A percentile compares a stretch with the other conserved stretches of the same genome.
Conservation (phyloP, 1,140 invertebrate genomes). For the Hestina assimilis region DNA sequence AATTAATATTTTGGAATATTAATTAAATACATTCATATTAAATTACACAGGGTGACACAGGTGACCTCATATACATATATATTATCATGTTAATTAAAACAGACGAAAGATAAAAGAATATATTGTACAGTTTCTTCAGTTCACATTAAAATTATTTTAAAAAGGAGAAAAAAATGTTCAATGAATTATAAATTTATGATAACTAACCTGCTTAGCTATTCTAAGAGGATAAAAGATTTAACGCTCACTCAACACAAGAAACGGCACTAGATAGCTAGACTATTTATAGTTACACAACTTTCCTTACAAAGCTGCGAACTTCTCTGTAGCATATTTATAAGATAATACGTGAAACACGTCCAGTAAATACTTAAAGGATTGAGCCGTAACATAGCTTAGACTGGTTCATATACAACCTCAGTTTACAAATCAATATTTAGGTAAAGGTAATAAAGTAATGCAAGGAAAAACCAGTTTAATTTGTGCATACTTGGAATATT, state of each 20-base stretch:
- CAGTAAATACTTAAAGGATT: background rate
- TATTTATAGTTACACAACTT: conserved; percentile 32
- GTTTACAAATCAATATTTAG: conserved; percentile 40
- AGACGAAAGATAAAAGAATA: too few species aligned
- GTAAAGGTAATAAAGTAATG: conserved; percentile 67
- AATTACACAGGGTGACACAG: background rate
- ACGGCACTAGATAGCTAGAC: conserved; percentile 19
- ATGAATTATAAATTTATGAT: background rate
- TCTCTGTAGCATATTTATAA: conserved; percentile 7
- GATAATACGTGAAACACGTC: background rate
- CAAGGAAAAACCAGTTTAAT: conserved; percentile 73
- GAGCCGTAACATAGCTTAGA: background rate
- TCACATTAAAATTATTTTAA: too few species aligned
- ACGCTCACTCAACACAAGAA: conserved; percentile 5
- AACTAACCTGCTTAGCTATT: background rate
- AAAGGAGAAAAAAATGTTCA: background rate
- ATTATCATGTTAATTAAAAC: background rate
- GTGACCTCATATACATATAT: background rate
- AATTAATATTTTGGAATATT: conserved; percentile 1
- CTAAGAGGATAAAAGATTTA: background rate
- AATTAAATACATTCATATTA: background rate
- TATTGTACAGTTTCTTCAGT: too few species aligned
- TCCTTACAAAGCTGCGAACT: conserved; percentile 31
- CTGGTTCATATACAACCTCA: background rate
- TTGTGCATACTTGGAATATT: conserved; percentile 75